These are phyloP conservation scores for Ellobius talpinus DNA, from an alignment of 2,113 vertebrate species.

Conservation along the genomic window DNA sequence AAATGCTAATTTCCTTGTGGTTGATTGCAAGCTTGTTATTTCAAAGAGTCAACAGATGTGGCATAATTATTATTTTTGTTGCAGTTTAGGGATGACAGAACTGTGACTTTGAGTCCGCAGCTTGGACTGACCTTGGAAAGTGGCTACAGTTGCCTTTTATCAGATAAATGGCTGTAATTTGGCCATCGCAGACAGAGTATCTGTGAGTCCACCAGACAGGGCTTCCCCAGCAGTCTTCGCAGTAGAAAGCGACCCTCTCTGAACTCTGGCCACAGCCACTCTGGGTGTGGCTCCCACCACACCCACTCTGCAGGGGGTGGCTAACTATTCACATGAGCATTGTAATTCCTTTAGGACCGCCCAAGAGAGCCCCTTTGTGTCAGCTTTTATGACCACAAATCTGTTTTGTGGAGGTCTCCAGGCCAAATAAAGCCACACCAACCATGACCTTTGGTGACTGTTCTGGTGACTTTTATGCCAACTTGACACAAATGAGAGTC, in stretches of 20 bases:
- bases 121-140: conserved; percentile 65
- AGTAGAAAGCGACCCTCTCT: background rate
- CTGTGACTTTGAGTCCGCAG: background rate
- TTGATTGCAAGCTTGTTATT: conserved; percentile 28
- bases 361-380: background rate
- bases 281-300: background rate
- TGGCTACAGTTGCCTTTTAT: conserved; percentile 41
- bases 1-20: background rate
- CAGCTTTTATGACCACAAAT: background rate
- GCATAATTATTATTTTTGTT: conserved; percentile 30
- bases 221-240: background rate
- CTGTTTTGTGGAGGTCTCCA: background rate
- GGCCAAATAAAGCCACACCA: background rate
- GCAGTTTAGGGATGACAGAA: background rate
- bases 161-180: conserved; percentile 22
- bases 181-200: background rate
- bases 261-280: background rate
- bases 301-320: conserved; percentile 10
- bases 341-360: background rate
- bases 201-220: conserved; percentile 15
- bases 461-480: background rate
- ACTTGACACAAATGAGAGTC: background rate
- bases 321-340: background rate
- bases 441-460: background rate
- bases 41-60: background rate